Percentiles rank a stretch among this genome's conserved stretches.
phyloP scores from a whole-genome alignment of 2,888 invertebrate species.

The Oscheius sp. region DNA sequence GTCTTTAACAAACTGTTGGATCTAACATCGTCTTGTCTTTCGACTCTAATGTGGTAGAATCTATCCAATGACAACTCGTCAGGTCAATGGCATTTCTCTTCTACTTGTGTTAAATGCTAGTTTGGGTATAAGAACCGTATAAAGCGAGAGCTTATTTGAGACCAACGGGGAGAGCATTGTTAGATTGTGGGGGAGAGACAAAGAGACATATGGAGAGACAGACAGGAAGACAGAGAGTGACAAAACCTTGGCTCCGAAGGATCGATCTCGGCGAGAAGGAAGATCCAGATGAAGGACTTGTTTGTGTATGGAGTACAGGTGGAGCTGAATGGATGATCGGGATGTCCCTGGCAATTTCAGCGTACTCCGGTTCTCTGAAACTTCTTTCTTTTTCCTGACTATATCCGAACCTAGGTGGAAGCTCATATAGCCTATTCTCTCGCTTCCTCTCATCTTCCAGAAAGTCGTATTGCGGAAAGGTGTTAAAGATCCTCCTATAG shows the following conservation, averaged over 20 bases:
- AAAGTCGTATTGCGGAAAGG: constrained; percentile 37
- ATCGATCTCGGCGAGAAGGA: constrained; percentile 25
- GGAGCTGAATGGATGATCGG: constrained; percentile 13
- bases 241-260: constrained; percentile 21
- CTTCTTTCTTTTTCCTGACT: not conserved
- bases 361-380: constrained; percentile 16
- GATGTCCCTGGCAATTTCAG: constrained; percentile 19
- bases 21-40: too few species aligned
- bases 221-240: too few species aligned
- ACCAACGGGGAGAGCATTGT: too few species aligned
- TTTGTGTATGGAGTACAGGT: not conserved
- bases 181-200: too few species aligned
- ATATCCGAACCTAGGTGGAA: constrained; percentile 13
- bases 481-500: constrained; percentile 30
- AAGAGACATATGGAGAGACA: too few species aligned
- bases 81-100: too few species aligned
- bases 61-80: too few species aligned
- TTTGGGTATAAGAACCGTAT: too few species aligned
- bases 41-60: too few species aligned
- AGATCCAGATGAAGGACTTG: not conserved
- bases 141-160: too few species aligned
- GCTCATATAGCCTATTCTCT: constrained; percentile 7
- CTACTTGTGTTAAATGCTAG: too few species aligned
- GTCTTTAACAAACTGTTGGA: too few species aligned
- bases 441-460: not conserved